Conservation (phyloP, 2,888 invertebrate genomes). For the Willowsia nigromaculata region DNA sequence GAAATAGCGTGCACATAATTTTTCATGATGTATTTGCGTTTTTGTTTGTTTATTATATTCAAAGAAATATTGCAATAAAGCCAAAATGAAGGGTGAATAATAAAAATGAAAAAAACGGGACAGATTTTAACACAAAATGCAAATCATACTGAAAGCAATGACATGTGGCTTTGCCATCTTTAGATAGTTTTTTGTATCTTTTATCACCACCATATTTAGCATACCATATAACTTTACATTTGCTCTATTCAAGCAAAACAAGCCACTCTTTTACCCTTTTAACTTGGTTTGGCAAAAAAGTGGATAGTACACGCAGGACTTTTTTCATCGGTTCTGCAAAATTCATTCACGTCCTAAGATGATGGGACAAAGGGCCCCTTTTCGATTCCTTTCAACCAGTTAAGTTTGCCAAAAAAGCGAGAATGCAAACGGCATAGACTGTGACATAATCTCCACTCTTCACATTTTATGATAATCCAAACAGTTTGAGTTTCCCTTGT, state of each 20-base stretch:
- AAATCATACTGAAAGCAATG: background rate
- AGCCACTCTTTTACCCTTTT: background rate
- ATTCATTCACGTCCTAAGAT: too few species aligned
- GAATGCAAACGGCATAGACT: too few species aligned
- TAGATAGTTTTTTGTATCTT: background rate
- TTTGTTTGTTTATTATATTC: constrained; percentile 8
- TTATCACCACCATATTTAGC: background rate
- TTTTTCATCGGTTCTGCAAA: too few species aligned
- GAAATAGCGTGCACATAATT: background rate
- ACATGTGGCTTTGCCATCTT: constrained; percentile 2
- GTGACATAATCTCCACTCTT: too few species aligned
- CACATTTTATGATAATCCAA: too few species aligned
- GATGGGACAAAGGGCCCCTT: too few species aligned
- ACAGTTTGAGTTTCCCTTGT: too few species aligned
- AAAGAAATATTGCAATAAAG: background rate
- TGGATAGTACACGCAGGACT: background rate
- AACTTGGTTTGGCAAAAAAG: background rate
- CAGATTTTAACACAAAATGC: background rate
- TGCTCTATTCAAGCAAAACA: background rate
- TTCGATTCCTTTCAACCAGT: too few species aligned
- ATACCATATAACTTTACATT: background rate
- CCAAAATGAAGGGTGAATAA: constrained; percentile 3
- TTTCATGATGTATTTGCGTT: background rate
- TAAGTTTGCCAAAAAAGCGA: too few species aligned
- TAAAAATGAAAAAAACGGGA: constrained; percentile 35